phyloP scores from a whole-genome alignment of 2,888 invertebrate species.

The Drosophila bunnanda region DNA sequence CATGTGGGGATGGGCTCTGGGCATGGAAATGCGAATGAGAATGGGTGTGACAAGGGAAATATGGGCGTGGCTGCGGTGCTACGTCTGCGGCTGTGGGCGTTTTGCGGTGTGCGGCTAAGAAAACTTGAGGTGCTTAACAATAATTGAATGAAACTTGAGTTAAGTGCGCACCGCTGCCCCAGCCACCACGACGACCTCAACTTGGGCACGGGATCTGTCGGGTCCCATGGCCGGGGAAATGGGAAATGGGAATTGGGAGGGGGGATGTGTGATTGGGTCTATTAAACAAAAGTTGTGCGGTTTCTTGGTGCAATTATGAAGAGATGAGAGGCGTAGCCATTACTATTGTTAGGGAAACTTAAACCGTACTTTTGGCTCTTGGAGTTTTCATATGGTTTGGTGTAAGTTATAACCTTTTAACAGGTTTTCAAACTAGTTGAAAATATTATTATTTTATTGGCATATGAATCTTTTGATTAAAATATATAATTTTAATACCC shows the following conservation, averaged over 20 bases:
- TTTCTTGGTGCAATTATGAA: slow-evolving; percentile 56
- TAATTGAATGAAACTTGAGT: slow-evolving; percentile 78
- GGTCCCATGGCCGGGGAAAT: neutral
- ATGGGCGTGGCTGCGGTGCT: slow-evolving; percentile 6
- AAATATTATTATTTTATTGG: neutral
- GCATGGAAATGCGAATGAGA: neutral
- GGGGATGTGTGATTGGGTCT: slow-evolving; percentile 66
- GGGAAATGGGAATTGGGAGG: neutral
- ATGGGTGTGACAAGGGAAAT: neutral
- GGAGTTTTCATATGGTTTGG: neutral
- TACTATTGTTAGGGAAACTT: slow-evolving; percentile 12
- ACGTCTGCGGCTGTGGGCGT: slow-evolving; percentile 40
- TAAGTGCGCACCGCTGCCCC: slow-evolving; percentile 52
- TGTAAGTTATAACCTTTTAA: too few species aligned
- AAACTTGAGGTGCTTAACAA: slow-evolving; percentile 79
- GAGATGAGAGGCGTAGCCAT: neutral
- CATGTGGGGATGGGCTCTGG: too few species aligned
- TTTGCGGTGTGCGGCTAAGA: slow-evolving; percentile 70
- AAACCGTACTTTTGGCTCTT: neutral
- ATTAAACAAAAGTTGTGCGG: slow-evolving; percentile 69
- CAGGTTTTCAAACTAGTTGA: neutral
- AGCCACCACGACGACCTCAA: neutral
- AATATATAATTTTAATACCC: too few species aligned
- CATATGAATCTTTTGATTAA: too few species aligned
- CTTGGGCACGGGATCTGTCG: neutral